phyloP scores from a whole-genome alignment of 2,797 vertebrate species.

The Tamandua tetradactyla region DNA sequence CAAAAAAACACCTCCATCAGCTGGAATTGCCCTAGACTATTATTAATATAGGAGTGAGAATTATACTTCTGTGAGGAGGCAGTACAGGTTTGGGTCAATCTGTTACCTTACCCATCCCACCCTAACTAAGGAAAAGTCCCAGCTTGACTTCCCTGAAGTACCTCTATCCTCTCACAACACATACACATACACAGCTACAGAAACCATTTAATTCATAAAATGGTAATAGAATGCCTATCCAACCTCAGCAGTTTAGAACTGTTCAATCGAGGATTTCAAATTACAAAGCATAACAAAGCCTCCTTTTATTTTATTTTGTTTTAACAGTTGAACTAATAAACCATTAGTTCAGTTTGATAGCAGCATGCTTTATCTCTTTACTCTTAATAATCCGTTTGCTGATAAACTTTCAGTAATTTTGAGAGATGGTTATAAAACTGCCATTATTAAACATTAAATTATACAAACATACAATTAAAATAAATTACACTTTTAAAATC shows the following conservation, averaged over 20 bases:
- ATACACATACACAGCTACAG: background rate
- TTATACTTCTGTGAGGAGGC: background rate
- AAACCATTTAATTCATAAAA: constrained; percentile 18
- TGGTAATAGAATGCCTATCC: background rate
- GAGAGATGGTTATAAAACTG: background rate
- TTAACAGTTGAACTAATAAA: background rate
- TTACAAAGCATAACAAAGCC: background rate
- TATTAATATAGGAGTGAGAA: background rate
- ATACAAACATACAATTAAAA: background rate
- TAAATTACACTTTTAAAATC: background rate
- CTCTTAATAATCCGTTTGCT: too few relatives aligned
- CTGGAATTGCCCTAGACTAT: background rate
- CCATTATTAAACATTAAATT: background rate
- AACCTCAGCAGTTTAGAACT: background rate
- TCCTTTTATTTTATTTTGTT: background rate
- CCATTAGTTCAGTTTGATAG: background rate
- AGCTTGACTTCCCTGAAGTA: background rate
- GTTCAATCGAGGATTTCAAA: background rate
- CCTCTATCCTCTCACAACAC: background rate
- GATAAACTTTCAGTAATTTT: background rate
- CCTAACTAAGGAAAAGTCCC: background rate
- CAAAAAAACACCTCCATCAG: background rate
- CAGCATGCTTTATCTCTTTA: background rate
- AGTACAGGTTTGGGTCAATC: background rate
- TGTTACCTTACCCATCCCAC: background rate